These are phyloP conservation scores for Lasioglossum figueresi DNA, from an alignment of 2,888 invertebrate species.

Conservation along the genomic window DNA sequence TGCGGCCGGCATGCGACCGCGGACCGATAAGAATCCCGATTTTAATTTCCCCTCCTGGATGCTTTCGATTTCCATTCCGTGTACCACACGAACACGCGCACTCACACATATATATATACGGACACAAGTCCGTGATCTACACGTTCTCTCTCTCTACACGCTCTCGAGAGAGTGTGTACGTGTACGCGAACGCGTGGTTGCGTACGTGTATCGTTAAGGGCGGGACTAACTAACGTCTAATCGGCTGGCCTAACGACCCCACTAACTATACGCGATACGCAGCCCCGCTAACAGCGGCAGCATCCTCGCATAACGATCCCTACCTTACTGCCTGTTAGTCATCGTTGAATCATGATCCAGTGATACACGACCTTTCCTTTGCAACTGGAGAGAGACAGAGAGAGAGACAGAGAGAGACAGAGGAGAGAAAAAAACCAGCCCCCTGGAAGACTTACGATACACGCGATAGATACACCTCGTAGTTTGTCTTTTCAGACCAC, in stretches of 20 bases:
- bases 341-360: slow-evolving; percentile 68
- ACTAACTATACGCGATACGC: slow-evolving; percentile 57
- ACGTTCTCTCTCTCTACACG: background rate
- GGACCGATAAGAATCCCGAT: slow-evolving; percentile 39
- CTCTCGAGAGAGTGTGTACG: background rate
- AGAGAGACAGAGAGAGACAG: background rate
- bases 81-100: background rate
- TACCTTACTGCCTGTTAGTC: slow-evolving; percentile 65
- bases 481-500: slow-evolving; percentile 53
- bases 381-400: background rate
- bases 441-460: slow-evolving; percentile 59
- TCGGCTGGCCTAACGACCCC: slow-evolving; percentile 61
- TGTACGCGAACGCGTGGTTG: background rate
- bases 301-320: slow-evolving; percentile 61
- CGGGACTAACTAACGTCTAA: slow-evolving; percentile 63
- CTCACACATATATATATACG: too few species aligned
- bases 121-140: background rate
- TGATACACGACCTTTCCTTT: slow-evolving; percentile 57
- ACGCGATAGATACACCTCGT: slow-evolving; percentile 50
- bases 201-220: slow-evolving; percentile 34
- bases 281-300: slow-evolving; percentile 37
- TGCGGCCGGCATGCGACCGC: background rate
- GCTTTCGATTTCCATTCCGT: slow-evolving; percentile 48
- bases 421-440: slow-evolving; percentile 14
- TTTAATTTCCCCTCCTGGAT: slow-evolving; percentile 47